Evolutionary conservation across 2,113 vertebrate genomes (phyloP).

Genomic region (Aphyosemion australe): DNA sequence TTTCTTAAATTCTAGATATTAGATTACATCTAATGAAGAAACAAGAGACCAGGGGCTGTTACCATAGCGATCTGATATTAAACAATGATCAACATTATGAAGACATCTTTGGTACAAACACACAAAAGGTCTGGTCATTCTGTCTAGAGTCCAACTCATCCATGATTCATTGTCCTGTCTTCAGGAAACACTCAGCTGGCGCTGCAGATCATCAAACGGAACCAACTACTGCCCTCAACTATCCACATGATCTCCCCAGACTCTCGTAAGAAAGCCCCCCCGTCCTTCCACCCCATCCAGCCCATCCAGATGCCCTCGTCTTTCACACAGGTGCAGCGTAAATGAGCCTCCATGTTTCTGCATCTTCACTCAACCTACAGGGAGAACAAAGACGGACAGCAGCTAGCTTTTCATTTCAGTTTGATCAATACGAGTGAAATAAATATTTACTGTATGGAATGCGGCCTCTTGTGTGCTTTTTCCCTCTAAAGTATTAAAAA

Average conservation of each 20-base stretch:
- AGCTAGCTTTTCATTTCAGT: constrained; percentile 24
- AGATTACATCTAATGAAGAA: too few species aligned
- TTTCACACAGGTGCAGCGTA: constrained; percentile 92
- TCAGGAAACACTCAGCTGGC: constrained; percentile 96
- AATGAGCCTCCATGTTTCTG: constrained; percentile 74
- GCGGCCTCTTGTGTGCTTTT: background rate
- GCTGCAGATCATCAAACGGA: constrained; percentile 99
- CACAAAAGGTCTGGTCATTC: too few species aligned
- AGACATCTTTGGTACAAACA: too few species aligned
- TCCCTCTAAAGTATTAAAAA: background rate
- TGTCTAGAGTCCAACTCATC: background rate
- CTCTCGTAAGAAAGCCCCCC: constrained; percentile 84
- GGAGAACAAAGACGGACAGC: constrained; percentile 18
- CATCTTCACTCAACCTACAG: background rate
- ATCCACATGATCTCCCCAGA: constrained; percentile 85
- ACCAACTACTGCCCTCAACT: constrained; percentile 90
- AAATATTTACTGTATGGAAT: constrained; percentile 59
- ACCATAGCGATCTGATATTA: too few species aligned
- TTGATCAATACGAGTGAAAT: constrained; percentile 45
- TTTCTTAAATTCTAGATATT: too few species aligned
- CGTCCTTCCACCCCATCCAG: constrained; percentile 81
- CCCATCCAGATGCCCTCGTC: constrained; percentile 87
- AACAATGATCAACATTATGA: too few species aligned
- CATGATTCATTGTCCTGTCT: background rate
- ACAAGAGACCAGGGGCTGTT: too few species aligned